A percentile compares a stretch with the other conserved stretches of the same genome.
Evolutionary conservation across 2,797 vertebrate species (phyloP).

Genomic region (Graptemys geographica): DNA sequence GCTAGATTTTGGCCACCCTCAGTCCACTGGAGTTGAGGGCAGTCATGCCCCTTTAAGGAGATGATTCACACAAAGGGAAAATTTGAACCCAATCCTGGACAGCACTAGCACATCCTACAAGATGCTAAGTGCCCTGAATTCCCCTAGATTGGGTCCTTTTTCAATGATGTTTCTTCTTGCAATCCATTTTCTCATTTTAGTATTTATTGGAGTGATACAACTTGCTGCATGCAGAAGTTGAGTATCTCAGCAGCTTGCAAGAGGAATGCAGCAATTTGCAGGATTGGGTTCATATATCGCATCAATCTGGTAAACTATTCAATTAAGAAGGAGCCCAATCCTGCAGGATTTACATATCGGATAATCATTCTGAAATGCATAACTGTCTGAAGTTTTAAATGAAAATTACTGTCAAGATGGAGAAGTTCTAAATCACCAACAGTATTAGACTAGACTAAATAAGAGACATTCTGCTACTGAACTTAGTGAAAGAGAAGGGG

Average conservation of each 20-base stretch:
- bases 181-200: rapidly evolving
- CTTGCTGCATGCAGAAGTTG: background rate
- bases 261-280: rapidly evolving
- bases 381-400: background rate
- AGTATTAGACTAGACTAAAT: background rate
- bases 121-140: background rate
- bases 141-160: background rate
- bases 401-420: background rate
- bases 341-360: background rate
- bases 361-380: background rate
- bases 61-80: rapidly evolving
- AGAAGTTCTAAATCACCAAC: background rate
- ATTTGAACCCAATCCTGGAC: background rate
- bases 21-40: rapidly evolving
- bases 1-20: background rate
- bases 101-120: constrained; percentile 61
- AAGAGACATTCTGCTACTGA: background rate
- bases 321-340: background rate
- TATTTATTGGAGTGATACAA: background rate
- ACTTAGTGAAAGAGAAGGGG: background rate
- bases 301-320: background rate
- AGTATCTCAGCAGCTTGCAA: background rate
- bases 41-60: background rate
- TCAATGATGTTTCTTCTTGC: background rate
- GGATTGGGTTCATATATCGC: background rate